Base-by-base conservation (phyloP, 2,888 invertebrate genomes). In the Heliconius erato region DNA sequence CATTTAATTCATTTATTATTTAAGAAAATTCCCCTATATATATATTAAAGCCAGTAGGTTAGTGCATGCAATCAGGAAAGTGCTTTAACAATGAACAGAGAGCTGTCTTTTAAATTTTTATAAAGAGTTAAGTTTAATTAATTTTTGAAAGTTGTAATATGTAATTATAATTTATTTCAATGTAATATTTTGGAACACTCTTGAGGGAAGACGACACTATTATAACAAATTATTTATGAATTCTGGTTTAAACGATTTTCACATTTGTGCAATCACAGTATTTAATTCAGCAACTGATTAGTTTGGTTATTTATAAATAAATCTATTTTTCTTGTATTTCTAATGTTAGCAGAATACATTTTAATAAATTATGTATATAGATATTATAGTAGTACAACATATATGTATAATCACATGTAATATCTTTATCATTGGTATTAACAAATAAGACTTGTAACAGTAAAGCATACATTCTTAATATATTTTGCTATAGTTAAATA, bases 61-160 rank as follows among this genome's bases (percentile, higher is more conserved):
- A 93, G 94, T 94, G 93, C 93, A 93, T 92, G 91, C 93, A 92
- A 91, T 93, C 91, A 92, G 92, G 90, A 92, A 93, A 89, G 94
- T 95, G 94, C 94, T 84, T 85, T 91, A 92, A 92, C 91, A 92
- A 92, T 89, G 90, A 89, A 88, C 88, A 89, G 91, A 92, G 92
- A 93, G 92, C 92, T 88, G 90, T 89, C 83, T 87, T 87, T 86
- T 89, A 87, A 89, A 87, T 87, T 90, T 90, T 80, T 80, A 74
- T 68, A 81, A 74, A 83, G 67, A 81, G 49, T 78, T 69, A 81
- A 79, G 49, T 76, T 80, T 72, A 72, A 63, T 19, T 28, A 67
- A 67, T 78, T 79, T 79, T 81, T 68, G 32, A 44, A 63, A 80
- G 35, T 54, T 59, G 44, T 67, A 54, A 59, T 59, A 71, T 26